Conservation (phyloP, 2,888 invertebrate species). For the Andrena dorsata region DNA sequence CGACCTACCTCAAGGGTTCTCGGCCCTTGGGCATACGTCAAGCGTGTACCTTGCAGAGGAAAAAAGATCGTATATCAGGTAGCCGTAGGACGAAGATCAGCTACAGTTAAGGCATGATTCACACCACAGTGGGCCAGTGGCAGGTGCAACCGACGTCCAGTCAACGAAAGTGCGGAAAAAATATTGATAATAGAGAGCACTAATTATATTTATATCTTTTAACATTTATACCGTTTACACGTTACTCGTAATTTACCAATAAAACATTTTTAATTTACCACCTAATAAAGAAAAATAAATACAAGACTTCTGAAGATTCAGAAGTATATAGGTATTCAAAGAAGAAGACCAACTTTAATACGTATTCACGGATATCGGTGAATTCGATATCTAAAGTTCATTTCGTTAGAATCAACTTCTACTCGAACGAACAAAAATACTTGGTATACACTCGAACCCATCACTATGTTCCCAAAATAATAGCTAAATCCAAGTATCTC, state of each 20-base stretch:
- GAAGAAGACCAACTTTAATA: no score
- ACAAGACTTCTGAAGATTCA: no score
- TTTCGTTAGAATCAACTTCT: no score
- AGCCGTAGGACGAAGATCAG: conserved; percentile 38
- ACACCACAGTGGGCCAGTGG: neutral
- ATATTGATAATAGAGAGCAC: neutral
- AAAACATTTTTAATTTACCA: no score
- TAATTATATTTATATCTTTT: neutral
- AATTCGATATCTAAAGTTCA: no score
- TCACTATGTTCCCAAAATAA: neutral
- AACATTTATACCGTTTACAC: no score
- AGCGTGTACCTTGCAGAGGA: conserved; percentile 17
- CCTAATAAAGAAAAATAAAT: no score
- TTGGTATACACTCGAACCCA: neutral
- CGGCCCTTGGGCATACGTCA: conserved; percentile 16
- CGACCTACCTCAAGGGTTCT: conserved; percentile 38
- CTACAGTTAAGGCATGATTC: conserved; percentile 31
- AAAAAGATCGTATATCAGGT: conserved; percentile 49
- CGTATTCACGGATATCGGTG: no score
- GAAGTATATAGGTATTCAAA: no score
- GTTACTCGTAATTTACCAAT: no score
- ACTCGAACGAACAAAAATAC: neutral
- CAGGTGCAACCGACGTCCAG: neutral
- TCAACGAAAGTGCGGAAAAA: neutral
- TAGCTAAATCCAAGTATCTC: neutral